A percentile compares a stretch with the other conserved stretches of the same genome.
These are phyloP conservation scores for Darevskia nairensis DNA, from an alignment of 2,797 vertebrate species.

Conservation along the genomic window DNA sequence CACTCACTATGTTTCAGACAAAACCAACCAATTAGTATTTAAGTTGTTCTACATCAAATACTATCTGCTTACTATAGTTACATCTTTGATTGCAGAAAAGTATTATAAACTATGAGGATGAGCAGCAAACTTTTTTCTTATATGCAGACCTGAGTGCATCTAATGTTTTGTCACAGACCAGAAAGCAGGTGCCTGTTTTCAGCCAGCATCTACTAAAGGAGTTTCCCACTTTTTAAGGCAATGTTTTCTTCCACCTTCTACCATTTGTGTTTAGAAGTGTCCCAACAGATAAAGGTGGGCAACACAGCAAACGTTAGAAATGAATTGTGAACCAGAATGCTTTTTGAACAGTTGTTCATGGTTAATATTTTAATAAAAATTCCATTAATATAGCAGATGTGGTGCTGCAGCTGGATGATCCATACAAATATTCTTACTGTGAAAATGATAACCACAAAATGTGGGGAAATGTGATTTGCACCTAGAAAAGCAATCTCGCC, in stretches of 20 bases:
- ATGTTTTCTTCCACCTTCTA: background rate
- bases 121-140: slow-evolving; percentile 7
- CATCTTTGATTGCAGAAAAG: slow-evolving; percentile 19
- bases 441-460: background rate
- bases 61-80: slow-evolving; percentile 50
- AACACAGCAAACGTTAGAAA: background rate
- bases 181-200: background rate
- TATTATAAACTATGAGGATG: slow-evolving; percentile 43
- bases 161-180: background rate
- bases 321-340: background rate
- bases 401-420: background rate
- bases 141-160: slow-evolving; percentile 10
- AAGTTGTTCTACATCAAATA: slow-evolving; percentile 37
- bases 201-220: background rate
- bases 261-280: background rate
- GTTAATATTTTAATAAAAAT: background rate
- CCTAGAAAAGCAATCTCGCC: background rate
- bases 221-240: background rate
- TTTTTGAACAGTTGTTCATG: background rate
- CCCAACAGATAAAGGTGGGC: background rate
- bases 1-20: background rate
- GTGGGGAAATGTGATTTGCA: background rate
- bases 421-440: background rate
- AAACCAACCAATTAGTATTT: slow-evolving; percentile 33
- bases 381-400: background rate